Percentiles rank a stretch among this genome's conserved stretches.
These are phyloP conservation scores for Hydraecia micacea DNA, from an alignment of 2,888 invertebrate genomes.

Conservation along the genomic window DNA sequence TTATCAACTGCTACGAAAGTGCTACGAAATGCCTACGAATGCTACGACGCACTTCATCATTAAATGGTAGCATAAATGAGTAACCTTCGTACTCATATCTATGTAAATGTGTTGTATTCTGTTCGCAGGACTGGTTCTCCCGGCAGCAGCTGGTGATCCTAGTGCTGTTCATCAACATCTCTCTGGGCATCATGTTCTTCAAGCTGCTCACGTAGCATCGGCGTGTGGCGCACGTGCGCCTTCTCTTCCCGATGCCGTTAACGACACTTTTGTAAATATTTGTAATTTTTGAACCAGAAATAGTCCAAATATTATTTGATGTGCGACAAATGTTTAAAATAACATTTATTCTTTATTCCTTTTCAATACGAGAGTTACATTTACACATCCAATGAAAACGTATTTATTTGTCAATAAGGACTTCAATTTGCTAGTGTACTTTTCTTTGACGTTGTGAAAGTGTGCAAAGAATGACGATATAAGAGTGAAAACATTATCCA, in stretches of 20 bases:
- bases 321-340: conserved; percentile 76
- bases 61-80: neutral
- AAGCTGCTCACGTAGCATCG: conserved; percentile 98
- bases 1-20: conserved; percentile 34
- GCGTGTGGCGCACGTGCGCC: conserved; percentile 87
- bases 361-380: conserved; percentile 70
- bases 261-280: conserved; percentile 81
- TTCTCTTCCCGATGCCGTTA: conserved; percentile 66
- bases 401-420: conserved; percentile 81
- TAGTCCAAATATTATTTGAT: conserved; percentile 79
- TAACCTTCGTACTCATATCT: neutral
- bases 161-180: conserved; percentile 98
- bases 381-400: conserved; percentile 71
- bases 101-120: conserved; percentile 20
- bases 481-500: conserved; percentile 80
- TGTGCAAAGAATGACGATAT: conserved; percentile 82
- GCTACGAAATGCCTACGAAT: conserved; percentile 54
- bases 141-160: conserved; percentile 98
- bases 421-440: conserved; percentile 87
- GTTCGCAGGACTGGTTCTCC: conserved; percentile 97
- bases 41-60: conserved; percentile 12
- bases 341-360: conserved; percentile 77
- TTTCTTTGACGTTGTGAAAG: conserved; percentile 85
- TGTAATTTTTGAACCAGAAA: conserved; percentile 79
- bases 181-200: conserved; percentile 98